Evolutionary conservation across 2,113 vertebrate species (phyloP), one percentile per base, ranked within the genome.

Genomic region (Leucosticte australis): DNA sequence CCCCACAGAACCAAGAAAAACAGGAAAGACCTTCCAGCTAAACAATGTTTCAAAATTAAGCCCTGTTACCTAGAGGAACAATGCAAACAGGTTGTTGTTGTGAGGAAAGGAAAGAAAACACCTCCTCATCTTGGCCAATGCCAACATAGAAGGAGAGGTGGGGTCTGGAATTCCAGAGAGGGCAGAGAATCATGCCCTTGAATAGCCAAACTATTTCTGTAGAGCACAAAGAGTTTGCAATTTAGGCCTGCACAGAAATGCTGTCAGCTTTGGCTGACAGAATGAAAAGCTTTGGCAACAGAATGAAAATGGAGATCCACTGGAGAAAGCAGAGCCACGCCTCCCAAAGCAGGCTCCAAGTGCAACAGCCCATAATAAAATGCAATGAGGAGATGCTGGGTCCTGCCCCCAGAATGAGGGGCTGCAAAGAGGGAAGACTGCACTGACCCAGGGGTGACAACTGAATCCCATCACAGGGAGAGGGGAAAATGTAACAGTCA

Each of bases 121-220:
- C 99, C 98, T 99, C 99, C 95, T 99, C 99, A 93, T 99, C 99
- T 11, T 99, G 99, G 83, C 99, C 99, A 69, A 99, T 95, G 35
- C 98, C 98, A 2, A 99, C 94, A 74, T 98, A 99, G 97, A 99
- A 99, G 30, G 98, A 98, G 80, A 98, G 98, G 57, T 28, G 97
- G 50, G 50, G 27, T 30, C 27, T 53, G 50, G 50, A 53, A 53
- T 53, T 30, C 50, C 26, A 53, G 16, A 30, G 2, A 53, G 27
- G 50, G 27, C 27, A 30, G 50, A 52, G 27, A 52, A 30, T 18
- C 50, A 30, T 27, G 60, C 9, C 47, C 24, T 55, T 69, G 35
- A 94, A 81, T 20, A 81, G 42, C 55, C 50, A 87, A 81, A 74
- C 30, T 77, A 5, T 92, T 83, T 87, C 64, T 57, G 59, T 30